Evolutionary conservation across 2,888 invertebrate species (phyloP), one percentile per base, ranked within the genome.

Genomic region (Hydrotaea diabolus): DNA sequence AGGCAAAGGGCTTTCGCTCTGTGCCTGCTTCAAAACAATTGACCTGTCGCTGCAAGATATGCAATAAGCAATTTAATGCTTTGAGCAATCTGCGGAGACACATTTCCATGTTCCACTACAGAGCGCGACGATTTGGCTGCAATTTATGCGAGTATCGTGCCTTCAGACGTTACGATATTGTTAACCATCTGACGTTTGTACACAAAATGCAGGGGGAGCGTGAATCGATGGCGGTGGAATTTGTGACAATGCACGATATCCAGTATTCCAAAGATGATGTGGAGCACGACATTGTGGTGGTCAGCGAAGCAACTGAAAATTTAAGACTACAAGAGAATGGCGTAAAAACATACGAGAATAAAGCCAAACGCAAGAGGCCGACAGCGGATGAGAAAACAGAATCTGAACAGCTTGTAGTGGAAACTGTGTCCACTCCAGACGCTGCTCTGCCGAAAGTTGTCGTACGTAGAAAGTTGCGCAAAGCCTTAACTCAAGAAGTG

Each of bases 111-210:
- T 92, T 92, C 64, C 92, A 92, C 66, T 92, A 92, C 82, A 90
- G 92, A 4, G 90, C 91, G 0, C 94, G 95, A 88, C 94, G 96
- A 36, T 97, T 95, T 89, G 95, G 95, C 78, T 97, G 97, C 89
- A 95, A 94, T 88, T 91, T 95, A 19, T 97, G 97, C 91, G 94
- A 94, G 73, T 96, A 94, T 89, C 94, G 95, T 89, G 94, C 95
- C 82, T 95, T 95, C 87, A 92, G 94, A 15, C 95, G 95, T 87
- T 94, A 94, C 69, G 95, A 95, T 86, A 94, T 95, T 62, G 93
- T 94, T 0, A 94, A 94, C 83, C 96, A 96, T 89, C 94, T 95
- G 0, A 94, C 94, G 86, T 93, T 93, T 84, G 93, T 94, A 0
- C 96, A 96, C 89, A 94, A 94, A 87, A 92, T 95, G 43, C 88